phyloP scores from a whole-genome alignment of 2,113 vertebrate species.

The Dicerorhinus sumatrensis region DNA sequence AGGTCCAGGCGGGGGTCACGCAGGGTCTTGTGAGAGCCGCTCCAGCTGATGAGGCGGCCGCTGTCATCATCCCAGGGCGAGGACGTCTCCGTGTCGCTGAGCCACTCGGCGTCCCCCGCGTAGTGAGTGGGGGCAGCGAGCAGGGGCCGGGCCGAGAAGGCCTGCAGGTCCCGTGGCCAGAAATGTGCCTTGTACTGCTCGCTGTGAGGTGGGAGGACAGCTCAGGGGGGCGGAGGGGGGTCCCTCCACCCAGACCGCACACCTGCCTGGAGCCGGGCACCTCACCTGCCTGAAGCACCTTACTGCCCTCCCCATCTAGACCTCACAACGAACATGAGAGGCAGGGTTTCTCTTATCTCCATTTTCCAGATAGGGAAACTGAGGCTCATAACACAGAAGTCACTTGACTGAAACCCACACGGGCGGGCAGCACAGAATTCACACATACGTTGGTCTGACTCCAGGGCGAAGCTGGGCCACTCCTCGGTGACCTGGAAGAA shows the following conservation, averaged over 20 bases:
- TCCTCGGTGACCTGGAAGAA: background rate
- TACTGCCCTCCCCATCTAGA: background rate
- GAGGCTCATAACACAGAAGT: background rate
- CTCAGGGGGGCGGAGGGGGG: background rate
- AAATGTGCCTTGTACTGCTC: slow-evolving; percentile 95
- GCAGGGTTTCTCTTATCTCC: background rate
- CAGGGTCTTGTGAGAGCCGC: slow-evolving; percentile 94
- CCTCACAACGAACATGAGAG: background rate
- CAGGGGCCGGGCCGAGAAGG: slow-evolving; percentile 93
- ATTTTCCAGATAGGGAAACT: background rate
- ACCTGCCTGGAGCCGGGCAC: background rate
- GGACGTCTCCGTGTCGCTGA: slow-evolving; percentile 98
- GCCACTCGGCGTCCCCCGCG: slow-evolving; percentile 93
- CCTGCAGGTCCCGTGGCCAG: slow-evolving; percentile 91
- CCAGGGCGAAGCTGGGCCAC: background rate
- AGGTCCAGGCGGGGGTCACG: slow-evolving; percentile 85
- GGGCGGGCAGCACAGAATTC: background rate
- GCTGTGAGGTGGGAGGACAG: slow-evolving; percentile 78
- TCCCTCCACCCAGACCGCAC: fast-evolving
- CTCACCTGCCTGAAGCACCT: background rate
- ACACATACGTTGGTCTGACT: background rate
- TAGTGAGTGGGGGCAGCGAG: slow-evolving; percentile 96
- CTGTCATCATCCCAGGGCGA: slow-evolving; percentile 96
- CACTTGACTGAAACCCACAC: background rate
- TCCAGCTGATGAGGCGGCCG: slow-evolving; percentile 91